Evolutionary conservation across 1,140 invertebrate species (phyloP), one percentile per base, ranked within the genome.

Genomic region (Charaxes varanes): DNA sequence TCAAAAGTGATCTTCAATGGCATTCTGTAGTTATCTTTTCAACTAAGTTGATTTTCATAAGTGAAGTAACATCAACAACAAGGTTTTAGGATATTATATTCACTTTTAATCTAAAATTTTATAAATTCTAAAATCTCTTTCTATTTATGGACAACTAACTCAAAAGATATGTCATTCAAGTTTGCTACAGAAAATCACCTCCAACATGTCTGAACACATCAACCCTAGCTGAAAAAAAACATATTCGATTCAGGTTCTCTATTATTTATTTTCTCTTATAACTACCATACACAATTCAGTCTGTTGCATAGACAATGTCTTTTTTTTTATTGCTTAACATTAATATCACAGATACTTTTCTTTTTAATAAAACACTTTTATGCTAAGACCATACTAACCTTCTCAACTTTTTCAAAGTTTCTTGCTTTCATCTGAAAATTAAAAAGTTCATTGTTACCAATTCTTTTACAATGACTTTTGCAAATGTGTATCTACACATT

Each of bases 351-450:
- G 54, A 38, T 28, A 36, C 21, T 28, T 14, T 24, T 49, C 33
- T 17, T 31, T 6, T 53, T 36, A 47, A 36, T 59, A 8, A 17
- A 4, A 3, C 10, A 14, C 5, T 17, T 53, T 72, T 73, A 80
- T 37, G 8, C 12, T 43, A 21, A 28, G 35, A 41, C 28, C 15
- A 70, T 74, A 90, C 90, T 90, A 91, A 97, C 95, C 93, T 97
- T 97, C 91, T 99, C 97, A 16, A 99, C 97, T 84, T 93, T 94
- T 83, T 99, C 97, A 88, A 94, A 99, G 86, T 96, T 96, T 78
- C 95, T 88, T 50, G 92, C 91, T 80, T 96, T 97, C 91, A 97
- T 96, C 93, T 95, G 88, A 41, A 92, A 70, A 41, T 53, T 47
- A 24, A 40, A 33, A 40, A 14, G n/a, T n/a, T n/a, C 4, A 15